phyloP scores from a whole-genome alignment of 2,888 invertebrate species.

The Cremastobaeus sp. region DNA sequence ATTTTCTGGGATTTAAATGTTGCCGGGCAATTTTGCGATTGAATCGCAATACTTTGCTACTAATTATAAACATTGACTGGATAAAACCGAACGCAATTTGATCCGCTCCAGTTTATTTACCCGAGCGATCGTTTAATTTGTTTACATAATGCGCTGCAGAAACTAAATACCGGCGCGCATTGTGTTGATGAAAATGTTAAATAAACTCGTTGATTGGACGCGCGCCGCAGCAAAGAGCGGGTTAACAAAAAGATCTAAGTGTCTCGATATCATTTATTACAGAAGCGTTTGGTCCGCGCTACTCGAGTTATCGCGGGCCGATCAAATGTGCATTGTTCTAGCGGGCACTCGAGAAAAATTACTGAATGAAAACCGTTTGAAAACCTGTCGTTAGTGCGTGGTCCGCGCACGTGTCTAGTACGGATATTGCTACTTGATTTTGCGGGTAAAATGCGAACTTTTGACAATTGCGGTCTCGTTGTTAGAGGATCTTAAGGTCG shows the following conservation, averaged over 20 bases:
- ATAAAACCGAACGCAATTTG: conserved; percentile 3
- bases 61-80: no score
- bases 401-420: conserved; percentile 67
- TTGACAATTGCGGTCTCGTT: conserved; percentile 33
- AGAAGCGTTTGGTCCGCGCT: conserved; percentile 50
- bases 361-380: conserved; percentile 58
- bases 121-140: conserved; percentile 37
- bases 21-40: no score
- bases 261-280: conserved; percentile 55
- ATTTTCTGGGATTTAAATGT: no score
- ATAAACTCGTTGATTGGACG: conserved; percentile 33
- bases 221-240: conserved; percentile 31
- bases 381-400: conserved; percentile 50
- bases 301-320: conserved; percentile 49
- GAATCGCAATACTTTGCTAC: no score
- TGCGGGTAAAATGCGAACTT: conserved; percentile 58
- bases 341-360: conserved; percentile 20
- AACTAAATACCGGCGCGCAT: conserved; percentile 32
- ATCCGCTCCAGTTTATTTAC: conserved; percentile 28
- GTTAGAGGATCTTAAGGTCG: conserved; percentile 18
- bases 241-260: conserved; percentile 53
- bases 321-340: conserved; percentile 57
- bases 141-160: conserved; percentile 34
- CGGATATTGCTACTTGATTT: conserved; percentile 71
- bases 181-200: conserved; percentile 53